These are phyloP conservation scores for Climacteris rufus DNA, from an alignment of 2,113 vertebrate genomes.

Conservation along the genomic window DNA sequence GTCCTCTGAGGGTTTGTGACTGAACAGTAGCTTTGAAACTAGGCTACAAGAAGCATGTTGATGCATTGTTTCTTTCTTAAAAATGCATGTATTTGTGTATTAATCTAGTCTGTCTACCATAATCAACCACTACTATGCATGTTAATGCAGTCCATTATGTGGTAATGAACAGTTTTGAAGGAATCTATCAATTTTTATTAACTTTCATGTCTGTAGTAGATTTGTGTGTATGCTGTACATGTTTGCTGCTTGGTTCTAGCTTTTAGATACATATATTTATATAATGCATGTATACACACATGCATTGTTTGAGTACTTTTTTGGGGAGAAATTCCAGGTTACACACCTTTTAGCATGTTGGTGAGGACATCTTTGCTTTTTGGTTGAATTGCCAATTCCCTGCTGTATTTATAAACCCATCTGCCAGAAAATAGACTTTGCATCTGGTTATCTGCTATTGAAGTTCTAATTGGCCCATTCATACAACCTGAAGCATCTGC, in stretches of 20 bases:
- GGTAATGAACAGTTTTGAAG: not conserved
- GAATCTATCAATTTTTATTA: not conserved
- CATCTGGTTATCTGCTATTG: not conserved
- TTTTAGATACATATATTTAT: not conserved
- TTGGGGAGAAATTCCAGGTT: not conserved
- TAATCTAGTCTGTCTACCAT: not conserved
- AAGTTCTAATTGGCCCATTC: not conserved
- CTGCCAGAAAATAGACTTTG: not conserved
- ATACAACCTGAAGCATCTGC: not conserved
- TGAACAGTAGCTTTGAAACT: not conserved
- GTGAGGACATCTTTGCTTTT: not conserved
- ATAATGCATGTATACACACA: not conserved
- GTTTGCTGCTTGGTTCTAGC: not conserved
- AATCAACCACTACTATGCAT: not conserved
- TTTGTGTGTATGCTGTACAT: not conserved
- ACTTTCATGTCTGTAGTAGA: not conserved
- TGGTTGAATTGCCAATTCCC: not conserved
- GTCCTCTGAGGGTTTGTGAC: not conserved
- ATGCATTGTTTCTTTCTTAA: not conserved
- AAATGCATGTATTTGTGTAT: not conserved
- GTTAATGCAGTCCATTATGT: not conserved
- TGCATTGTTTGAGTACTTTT: not conserved
- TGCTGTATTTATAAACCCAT: not conserved
- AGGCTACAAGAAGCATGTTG: not conserved
- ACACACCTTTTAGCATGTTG: fast-evolving